Conservation (phyloP, 1,140 invertebrate genomes). For the Proales similis region DNA sequence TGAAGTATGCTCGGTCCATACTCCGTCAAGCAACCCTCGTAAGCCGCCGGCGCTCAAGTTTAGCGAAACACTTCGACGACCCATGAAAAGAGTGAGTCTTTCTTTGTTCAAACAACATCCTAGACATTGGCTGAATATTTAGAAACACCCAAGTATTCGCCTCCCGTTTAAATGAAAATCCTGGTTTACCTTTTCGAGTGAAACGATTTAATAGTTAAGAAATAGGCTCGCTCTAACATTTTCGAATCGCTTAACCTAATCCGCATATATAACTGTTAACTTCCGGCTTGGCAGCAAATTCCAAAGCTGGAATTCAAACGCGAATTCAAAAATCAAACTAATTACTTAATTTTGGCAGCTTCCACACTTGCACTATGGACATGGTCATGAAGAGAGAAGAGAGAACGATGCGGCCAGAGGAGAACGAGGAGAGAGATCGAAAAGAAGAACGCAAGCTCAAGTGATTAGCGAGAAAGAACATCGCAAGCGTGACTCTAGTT, state of each 20-base stretch:
- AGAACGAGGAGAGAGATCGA: no score
- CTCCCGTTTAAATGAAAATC: neutral
- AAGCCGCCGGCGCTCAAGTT: conserved; percentile 47
- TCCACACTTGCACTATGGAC: no score
- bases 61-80: conserved; percentile 42
- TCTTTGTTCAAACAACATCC: no score
- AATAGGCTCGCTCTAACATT: conserved; percentile 1
- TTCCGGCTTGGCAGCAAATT: no score
- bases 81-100: conserved; percentile 22
- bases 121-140: neutral
- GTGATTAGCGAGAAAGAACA: neutral
- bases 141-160: neutral
- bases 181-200: neutral
- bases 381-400: no score
- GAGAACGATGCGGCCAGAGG: no score
- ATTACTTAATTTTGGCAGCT: no score
- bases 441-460: no score
- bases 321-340: no score
- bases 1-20: conserved; percentile 97
- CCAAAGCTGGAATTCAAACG: no score
- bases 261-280: no score
- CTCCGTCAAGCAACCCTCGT: conserved; percentile 84
- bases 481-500: neutral
- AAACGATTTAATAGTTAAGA: neutral
- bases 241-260: no score